These are phyloP conservation scores for Galeruca laticollis DNA, from an alignment of 2,888 invertebrate genomes.

Conservation along the genomic window DNA sequence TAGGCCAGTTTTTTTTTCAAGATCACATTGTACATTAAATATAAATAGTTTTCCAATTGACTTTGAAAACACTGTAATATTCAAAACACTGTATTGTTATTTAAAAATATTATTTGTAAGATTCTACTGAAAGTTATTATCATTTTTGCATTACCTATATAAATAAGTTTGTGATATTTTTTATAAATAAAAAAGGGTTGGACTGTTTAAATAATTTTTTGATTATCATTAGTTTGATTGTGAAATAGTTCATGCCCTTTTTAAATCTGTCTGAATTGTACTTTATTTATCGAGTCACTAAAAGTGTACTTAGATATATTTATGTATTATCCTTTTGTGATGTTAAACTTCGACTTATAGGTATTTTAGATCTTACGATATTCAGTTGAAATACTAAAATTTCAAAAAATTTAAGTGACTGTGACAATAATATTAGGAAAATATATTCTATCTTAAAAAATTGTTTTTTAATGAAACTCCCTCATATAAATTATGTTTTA, in stretches of 20 bases:
- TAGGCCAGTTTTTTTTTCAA: too few species aligned
- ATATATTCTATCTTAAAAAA: conserved; percentile 47
- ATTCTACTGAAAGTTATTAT: not conserved
- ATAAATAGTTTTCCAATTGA: too few species aligned
- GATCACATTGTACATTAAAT: too few species aligned
- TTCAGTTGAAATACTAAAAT: conserved; percentile 16
- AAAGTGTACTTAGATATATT: conserved; percentile 23
- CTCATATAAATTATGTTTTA: not conserved
- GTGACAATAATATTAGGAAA: conserved; percentile 65
- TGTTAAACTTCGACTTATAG: conserved; percentile 18
- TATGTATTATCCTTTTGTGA: not conserved
- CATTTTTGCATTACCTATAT: not conserved
- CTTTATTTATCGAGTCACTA: conserved; percentile 8
- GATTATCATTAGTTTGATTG: not conserved
- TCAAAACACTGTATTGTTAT: too few species aligned
- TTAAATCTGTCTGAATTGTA: not conserved
- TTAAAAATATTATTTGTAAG: conserved; percentile 1
- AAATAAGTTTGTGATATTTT: not conserved
- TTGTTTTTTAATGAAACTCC: not conserved
- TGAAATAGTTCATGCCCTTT: not conserved
- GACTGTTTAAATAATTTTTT: not conserved
- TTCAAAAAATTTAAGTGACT: conserved; percentile 60
- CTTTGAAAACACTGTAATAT: too few species aligned
- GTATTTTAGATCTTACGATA: conserved; percentile 1
- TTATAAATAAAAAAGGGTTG: not conserved